These are phyloP conservation scores for Diplosoma virens DNA, from an alignment of 23 tunicate genomes.

Conservation along the genomic window DNA sequence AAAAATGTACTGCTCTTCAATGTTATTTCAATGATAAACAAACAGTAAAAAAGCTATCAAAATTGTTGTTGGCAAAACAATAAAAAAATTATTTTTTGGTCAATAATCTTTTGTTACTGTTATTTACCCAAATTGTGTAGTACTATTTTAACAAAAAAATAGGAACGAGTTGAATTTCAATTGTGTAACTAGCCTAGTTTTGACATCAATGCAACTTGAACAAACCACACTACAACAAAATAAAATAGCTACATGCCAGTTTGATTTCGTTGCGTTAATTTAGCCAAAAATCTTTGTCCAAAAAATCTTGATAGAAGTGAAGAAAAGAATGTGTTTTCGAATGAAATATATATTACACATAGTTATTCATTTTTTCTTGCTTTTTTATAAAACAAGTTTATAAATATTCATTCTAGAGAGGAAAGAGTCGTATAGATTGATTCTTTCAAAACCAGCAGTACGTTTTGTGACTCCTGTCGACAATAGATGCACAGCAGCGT, in stretches of 20 bases:
- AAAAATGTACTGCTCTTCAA: no score
- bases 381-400: background rate
- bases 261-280: background rate
- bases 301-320: background rate
- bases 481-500: background rate
- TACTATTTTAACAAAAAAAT: background rate
- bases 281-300: background rate
- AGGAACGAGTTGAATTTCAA: background rate
- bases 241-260: background rate
- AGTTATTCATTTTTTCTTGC: background rate
- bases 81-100: no score
- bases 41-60: no score
- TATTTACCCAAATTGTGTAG: background rate
- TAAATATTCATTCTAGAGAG: background rate
- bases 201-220: background rate
- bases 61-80: no score
- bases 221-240: background rate
- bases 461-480: background rate
- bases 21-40: no score
- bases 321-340: background rate
- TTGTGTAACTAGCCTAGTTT: background rate
- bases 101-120: background rate
- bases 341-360: background rate
- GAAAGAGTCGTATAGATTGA: background rate
- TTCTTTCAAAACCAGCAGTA: background rate